A percentile compares a stretch with the other conserved stretches of the same genome.
Conservation (phyloP, 1,140 invertebrate species). For the Sminthurinus signatus region DNA sequence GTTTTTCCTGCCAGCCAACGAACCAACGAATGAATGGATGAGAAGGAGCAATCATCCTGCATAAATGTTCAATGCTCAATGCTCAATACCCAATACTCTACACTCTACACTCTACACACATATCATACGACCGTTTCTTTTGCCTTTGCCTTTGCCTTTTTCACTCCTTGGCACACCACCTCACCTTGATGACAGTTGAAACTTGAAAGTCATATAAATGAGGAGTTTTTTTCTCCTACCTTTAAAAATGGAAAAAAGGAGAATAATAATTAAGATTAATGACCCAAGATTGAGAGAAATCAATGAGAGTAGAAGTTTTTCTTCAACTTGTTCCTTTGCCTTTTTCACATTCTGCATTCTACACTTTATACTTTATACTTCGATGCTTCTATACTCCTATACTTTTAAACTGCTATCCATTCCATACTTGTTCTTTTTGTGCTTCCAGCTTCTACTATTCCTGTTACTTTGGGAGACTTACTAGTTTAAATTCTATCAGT, state of each 20-base stretch:
- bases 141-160: too few relatives aligned
- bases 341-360: background rate
- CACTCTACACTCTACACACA: too few relatives aligned
- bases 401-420: too few relatives aligned
- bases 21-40: too few relatives aligned
- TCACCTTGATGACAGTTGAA: constrained; percentile 3
- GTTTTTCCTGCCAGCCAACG: too few relatives aligned
- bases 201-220: constrained; percentile 1
- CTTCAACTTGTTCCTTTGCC: background rate
- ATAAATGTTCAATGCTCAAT: background rate
- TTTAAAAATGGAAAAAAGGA: constrained; percentile 15
- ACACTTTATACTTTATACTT: constrained; percentile 4
- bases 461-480: background rate
- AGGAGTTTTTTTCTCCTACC: background rate
- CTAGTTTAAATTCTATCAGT: constrained; percentile 11
- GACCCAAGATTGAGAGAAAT: constrained; percentile 38
- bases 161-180: too few relatives aligned
- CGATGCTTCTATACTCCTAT: too few relatives aligned
- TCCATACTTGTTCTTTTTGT: background rate
- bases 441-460: background rate
- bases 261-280: constrained; percentile 39
- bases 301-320: constrained; percentile 34
- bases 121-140: too few relatives aligned
- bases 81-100: too few relatives aligned
- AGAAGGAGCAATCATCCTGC: background rate